Conservation (phyloP, 2,113 vertebrate species). For the Cololabis saira region DNA sequence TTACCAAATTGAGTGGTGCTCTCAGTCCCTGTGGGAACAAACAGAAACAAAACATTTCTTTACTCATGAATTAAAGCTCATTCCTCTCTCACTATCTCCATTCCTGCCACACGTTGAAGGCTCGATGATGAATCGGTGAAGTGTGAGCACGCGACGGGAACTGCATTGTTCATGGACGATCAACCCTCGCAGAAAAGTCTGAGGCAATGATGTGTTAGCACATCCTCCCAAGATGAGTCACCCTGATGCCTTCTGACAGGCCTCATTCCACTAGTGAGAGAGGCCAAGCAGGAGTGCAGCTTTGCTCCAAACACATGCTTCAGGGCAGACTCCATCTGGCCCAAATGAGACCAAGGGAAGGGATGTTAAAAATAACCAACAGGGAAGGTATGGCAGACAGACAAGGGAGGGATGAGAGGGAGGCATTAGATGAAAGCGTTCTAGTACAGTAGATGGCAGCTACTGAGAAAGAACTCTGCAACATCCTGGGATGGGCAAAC, state of each 20-base stretch:
- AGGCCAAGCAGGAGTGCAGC: conserved; percentile 69
- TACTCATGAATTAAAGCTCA: conserved; percentile 54
- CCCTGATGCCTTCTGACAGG: conserved; percentile 78
- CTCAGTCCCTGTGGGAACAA: conserved; percentile 19
- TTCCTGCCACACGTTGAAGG: conserved; percentile 24
- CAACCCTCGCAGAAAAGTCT: conserved; percentile 68
- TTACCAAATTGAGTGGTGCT: conserved; percentile 21
- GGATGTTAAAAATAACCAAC: conserved; percentile 75
- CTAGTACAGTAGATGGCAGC: conserved; percentile 34
- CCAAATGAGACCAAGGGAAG: conserved; percentile 71
- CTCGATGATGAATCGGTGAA: conserved; percentile 67
- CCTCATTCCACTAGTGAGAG: conserved; percentile 73
- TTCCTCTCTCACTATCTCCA: conserved; percentile 8
- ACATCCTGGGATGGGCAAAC: conserved; percentile 44
- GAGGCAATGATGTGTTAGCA: conserved; percentile 73
- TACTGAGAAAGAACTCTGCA: conserved; percentile 45
- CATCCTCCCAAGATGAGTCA: conserved; percentile 76
- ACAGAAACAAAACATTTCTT: conserved; percentile 37
- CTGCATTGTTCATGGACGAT: conserved; percentile 77
- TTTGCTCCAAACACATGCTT: conserved; percentile 73
- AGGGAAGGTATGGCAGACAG: conserved; percentile 68
- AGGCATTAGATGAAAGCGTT: conserved; percentile 53
- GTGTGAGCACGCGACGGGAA: conserved; percentile 61
- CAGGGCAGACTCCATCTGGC: conserved; percentile 75
- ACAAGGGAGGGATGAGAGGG: conserved; percentile 52